Percentiles rank a stretch among this genome's conserved stretches.
Evolutionary conservation across 2,888 invertebrate genomes (phyloP).

Genomic region (Oxyteleia sp.): DNA sequence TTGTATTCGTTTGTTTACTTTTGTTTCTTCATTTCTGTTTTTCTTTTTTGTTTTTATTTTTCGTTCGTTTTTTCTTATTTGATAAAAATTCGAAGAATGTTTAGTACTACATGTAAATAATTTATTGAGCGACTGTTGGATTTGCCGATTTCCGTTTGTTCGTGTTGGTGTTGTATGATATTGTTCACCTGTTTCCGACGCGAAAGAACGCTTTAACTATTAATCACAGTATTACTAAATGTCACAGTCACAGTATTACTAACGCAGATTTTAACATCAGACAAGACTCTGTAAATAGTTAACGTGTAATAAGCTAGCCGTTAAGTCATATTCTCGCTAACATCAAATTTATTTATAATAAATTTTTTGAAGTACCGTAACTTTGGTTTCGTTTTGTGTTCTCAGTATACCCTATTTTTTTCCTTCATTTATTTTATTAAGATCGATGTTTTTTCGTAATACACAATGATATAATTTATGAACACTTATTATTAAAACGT

Average conservation of each 20-base stretch:
- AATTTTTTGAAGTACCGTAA: constrained; percentile 82
- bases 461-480: too few relatives aligned
- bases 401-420: constrained; percentile 6
- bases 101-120: constrained; percentile 36
- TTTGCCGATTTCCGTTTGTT: neutral
- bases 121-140: constrained; percentile 22
- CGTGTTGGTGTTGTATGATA: neutral
- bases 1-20: neutral
- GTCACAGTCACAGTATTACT: constrained; percentile 75
- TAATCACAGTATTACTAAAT: constrained; percentile 87
- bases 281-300: constrained; percentile 85
- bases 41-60: neutral
- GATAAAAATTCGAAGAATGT: neutral
- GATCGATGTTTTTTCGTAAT: too few relatives aligned
- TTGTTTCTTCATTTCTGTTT: neutral
- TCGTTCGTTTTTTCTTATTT: neutral
- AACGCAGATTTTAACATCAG: constrained; percentile 69
- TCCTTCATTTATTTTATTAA: constrained; percentile 1
- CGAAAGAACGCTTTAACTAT: constrained; percentile 83
- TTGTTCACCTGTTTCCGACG: constrained; percentile 63
- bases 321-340: constrained; percentile 83
- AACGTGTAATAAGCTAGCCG: constrained; percentile 80
- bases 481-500: too few relatives aligned
- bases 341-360: constrained; percentile 86
- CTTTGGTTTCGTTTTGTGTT: constrained; percentile 30